Percentiles rank a stretch among this genome's conserved stretches.
These are phyloP conservation scores for Pangasianodon gigas DNA, from an alignment of 2,113 vertebrate genomes.

Conservation along the genomic window DNA sequence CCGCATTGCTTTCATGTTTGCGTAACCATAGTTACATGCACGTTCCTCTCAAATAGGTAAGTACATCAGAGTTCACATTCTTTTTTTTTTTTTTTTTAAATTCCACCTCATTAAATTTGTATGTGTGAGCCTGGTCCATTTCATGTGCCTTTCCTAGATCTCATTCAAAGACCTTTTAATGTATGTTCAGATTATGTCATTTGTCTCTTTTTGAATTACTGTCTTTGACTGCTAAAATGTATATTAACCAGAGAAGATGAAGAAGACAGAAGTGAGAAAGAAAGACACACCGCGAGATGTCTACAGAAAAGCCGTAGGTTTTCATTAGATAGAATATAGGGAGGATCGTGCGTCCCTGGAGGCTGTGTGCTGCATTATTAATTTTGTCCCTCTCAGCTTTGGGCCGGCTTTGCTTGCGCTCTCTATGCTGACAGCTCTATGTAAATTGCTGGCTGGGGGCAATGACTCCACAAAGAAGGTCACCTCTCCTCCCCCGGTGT, in stretches of 20 bases:
- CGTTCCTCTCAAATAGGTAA: constrained; percentile 71
- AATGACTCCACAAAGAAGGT: constrained; percentile 79
- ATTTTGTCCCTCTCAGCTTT: constrained; percentile 70
- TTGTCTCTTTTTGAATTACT: constrained; percentile 60
- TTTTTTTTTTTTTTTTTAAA: constrained; percentile 53
- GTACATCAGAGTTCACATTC: constrained; percentile 62
- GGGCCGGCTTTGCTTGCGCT: constrained; percentile 57
- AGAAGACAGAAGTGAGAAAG: constrained; percentile 16
- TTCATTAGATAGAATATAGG: constrained; percentile 37
- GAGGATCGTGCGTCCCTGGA: constrained; percentile 61
- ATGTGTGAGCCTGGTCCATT: constrained; percentile 39
- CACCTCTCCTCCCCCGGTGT: constrained; percentile 71
- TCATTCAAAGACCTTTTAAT: constrained; percentile 61
- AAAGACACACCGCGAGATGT: constrained; percentile 26
- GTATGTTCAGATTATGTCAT: constrained; percentile 59
- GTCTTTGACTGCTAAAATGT: constrained; percentile 50
- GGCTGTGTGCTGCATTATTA: constrained; percentile 74
- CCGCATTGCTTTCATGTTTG: constrained; percentile 73
- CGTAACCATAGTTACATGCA: constrained; percentile 74
- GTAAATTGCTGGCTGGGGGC: constrained; percentile 80
- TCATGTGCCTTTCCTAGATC: constrained; percentile 62
- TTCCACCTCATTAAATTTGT: constrained; percentile 72
- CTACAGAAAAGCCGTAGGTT: constrained; percentile 35
- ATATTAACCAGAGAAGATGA: constrained; percentile 36
- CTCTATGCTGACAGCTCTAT: constrained; percentile 74